Base-by-base conservation (phyloP, 2,888 invertebrate genomes). In the Microplitis manilae region DNA sequence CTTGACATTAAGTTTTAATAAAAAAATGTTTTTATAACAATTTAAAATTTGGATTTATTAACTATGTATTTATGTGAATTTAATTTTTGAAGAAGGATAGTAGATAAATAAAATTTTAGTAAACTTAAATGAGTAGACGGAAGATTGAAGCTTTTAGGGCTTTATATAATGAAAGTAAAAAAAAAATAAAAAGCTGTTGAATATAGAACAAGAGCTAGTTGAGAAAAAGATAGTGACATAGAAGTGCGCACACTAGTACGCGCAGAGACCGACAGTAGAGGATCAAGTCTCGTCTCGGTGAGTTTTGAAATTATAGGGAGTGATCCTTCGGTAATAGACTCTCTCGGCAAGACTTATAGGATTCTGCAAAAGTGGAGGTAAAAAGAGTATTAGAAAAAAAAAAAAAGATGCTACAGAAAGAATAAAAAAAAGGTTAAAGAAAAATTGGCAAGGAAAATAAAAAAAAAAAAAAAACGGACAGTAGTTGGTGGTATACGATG, bases 281-380 rank as follows among this genome's bases (percentile, higher is more conserved):
- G 77, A 77, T 79, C 62, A 76, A 79, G 79, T 79, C 71, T 75
- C 75, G 67, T 72, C 71, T 69, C 80, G 80, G 85, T 84, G 84
- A 84, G 86, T 86, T 86, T 86, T 86, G 84, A 86, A 86, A 86
- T 86, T 86, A 86, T 86, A 83, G 82, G 81, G 75, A 84, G 84
- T 85, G 86, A 86, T 86, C 86, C 86, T 83, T 80, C 82, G 81
- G 86, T 86, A 86, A 86, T 86, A 85, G 86, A 86, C 85, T 86
- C 86, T 82, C 82, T 85, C 83, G 83, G 83, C 83, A 84, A 84
- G 85, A 86, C 86, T 86, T 86, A 86, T 84, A 84, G 86, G 86
- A 86, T 86, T 85, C 84, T 83, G 81, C 75, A 72, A 70, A 79
- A 78, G 78, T 78, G 73, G 72, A 78, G 78, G 76, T 70, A 71